Evolutionary conservation across 2,797 vertebrate species (phyloP).

Genomic region (Megalops cyprinoides): DNA sequence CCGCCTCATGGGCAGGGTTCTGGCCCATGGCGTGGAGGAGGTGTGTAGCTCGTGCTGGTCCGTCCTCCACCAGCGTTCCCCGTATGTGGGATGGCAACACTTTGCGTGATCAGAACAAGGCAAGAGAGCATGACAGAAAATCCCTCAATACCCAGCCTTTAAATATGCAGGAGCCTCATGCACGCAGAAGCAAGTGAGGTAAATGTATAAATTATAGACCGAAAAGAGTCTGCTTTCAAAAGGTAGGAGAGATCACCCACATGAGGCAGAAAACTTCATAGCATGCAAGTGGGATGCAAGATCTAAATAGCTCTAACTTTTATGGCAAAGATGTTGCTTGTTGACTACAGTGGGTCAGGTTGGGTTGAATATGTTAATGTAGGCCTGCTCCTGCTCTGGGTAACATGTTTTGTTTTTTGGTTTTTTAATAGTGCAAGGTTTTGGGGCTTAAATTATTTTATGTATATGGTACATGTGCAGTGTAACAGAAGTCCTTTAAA

Average conservation of each 20-base stretch:
- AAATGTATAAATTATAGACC: conserved; percentile 78
- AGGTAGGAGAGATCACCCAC: conserved; percentile 74
- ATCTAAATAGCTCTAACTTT: not conserved
- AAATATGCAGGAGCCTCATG: conserved; percentile 88
- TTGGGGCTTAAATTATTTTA: not conserved
- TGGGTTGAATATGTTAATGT: not conserved
- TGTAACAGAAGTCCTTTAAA: too few relatives aligned
- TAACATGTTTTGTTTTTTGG: too few relatives aligned
- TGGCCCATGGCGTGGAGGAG: conserved; percentile 4
- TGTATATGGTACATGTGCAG: not conserved
- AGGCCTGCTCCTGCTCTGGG: too few relatives aligned
- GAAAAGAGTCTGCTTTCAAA: conserved; percentile 62
- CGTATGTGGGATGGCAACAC: conserved; percentile 70
- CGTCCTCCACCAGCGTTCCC: conserved; percentile 54
- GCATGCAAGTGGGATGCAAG: conserved; percentile 51
- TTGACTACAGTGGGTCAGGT: not conserved
- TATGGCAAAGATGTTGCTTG: not conserved
- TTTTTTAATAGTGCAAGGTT: too few relatives aligned
- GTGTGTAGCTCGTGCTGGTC: conserved; percentile 48
- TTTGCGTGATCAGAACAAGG: conserved; percentile 86
- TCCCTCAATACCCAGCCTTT: conserved; percentile 87
- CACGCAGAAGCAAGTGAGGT: conserved; percentile 82
- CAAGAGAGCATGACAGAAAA: conserved; percentile 82
- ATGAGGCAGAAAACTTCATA: conserved; percentile 73
- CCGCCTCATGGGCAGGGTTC: not conserved